phyloP scores from a whole-genome alignment of 2,797 vertebrate species.

The Sylvilagus floridanus region DNA sequence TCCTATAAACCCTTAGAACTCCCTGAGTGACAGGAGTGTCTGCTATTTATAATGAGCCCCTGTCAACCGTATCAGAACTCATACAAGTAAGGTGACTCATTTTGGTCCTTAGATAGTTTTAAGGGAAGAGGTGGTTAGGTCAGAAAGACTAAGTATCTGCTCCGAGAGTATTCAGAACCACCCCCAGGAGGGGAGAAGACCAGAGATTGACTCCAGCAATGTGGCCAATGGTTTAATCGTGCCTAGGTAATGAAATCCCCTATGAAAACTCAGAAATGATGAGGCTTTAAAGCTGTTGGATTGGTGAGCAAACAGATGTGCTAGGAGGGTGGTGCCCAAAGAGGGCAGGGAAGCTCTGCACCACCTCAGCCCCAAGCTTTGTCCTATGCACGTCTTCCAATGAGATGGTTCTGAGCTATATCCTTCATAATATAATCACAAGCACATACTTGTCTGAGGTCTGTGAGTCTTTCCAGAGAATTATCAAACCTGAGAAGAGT shows the following conservation, averaged over 20 bases:
- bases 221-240: background rate
- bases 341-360: background rate
- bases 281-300: background rate
- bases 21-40: slow-evolving; percentile 26
- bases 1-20: slow-evolving; percentile 54
- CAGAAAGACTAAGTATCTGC: background rate
- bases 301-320: background rate
- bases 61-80: slow-evolving; percentile 45
- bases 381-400: background rate
- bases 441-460: background rate
- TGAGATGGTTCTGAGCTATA: background rate
- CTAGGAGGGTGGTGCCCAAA: background rate
- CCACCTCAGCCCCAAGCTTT: background rate
- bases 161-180: background rate
- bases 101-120: slow-evolving; percentile 30
- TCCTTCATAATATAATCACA: slow-evolving; percentile 21
- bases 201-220: background rate
- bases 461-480: slow-evolving; percentile 16
- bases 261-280: slow-evolving; percentile 35
- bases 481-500: background rate
- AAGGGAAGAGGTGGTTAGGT: background rate
- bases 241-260: background rate
- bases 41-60: slow-evolving; percentile 37
- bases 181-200: background rate
- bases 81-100: slow-evolving; percentile 42